Percentiles rank a stretch among this genome's conserved stretches.
These are phyloP conservation scores for Theretra japonica DNA, from an alignment of 2,888 invertebrate genomes.

Conservation along the genomic window DNA sequence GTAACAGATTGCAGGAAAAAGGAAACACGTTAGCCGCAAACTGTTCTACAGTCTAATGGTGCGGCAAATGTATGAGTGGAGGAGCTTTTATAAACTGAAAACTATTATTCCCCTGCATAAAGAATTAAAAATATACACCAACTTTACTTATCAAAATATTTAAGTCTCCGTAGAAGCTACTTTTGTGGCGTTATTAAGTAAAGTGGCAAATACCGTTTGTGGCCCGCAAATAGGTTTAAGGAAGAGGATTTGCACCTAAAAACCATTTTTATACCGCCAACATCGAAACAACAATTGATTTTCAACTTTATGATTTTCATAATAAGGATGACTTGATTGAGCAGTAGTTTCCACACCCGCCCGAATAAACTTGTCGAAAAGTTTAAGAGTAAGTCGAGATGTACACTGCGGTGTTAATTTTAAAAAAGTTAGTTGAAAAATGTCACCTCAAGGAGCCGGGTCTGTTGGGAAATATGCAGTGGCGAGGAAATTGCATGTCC, in stretches of 20 bases:
- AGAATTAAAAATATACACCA: not conserved
- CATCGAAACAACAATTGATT: not conserved
- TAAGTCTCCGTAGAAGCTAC: not conserved
- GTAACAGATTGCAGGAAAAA: too few relatives aligned
- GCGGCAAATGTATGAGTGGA: too few relatives aligned
- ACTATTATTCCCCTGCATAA: not conserved
- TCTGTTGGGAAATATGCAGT: conserved; percentile 19
- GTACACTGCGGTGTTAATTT: conserved; percentile 1
- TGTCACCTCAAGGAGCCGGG: conserved; percentile 16
- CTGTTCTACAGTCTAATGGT: too few relatives aligned
- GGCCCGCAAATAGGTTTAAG: conserved; percentile 21
- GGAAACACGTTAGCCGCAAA: too few relatives aligned
- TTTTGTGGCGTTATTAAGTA: conserved; percentile 18
- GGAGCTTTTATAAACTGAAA: not conserved
- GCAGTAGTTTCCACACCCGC: not conserved
- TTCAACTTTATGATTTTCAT: not conserved
- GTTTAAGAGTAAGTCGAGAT: not conserved
- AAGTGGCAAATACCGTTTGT: conserved; percentile 20
- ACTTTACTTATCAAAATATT: conserved; percentile 21
- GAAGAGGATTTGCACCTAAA: conserved; percentile 11
- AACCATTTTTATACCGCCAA: not conserved
- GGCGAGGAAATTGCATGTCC: conserved; percentile 19
- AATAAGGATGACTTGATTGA: not conserved
- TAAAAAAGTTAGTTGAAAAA: conserved; percentile 17
- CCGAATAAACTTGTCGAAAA: not conserved